Percentiles rank a stretch among this genome's conserved stretches.
Evolutionary conservation across 2,888 invertebrate species (phyloP).

Genomic region (Cyclophora albipunctata): DNA sequence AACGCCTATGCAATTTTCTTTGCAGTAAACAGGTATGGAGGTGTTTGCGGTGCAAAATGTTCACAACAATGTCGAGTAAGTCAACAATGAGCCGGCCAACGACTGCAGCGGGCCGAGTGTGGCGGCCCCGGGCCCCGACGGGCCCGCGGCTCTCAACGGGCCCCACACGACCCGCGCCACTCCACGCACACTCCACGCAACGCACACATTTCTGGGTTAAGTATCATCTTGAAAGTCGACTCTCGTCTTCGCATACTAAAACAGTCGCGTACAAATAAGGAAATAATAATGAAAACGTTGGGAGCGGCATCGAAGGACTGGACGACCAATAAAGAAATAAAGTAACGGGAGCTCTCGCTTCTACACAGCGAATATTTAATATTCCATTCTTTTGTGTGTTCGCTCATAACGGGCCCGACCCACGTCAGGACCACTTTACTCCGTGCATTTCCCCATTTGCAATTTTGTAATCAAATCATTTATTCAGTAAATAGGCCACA

Average conservation of each 20-base stretch:
- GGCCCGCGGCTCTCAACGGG: not conserved
- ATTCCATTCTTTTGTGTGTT: conserved; percentile 20
- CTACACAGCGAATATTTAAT: conserved; percentile 17
- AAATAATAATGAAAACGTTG: conserved; percentile 42
- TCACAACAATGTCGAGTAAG: conserved; percentile 36
- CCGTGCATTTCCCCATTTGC: conserved; percentile 21
- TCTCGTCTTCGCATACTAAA: conserved; percentile 39
- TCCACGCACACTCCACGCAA: conserved; percentile 10
- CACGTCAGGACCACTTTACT: conserved; percentile 15
- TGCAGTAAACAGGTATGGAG: conserved; percentile 20
- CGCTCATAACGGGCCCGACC: conserved; percentile 11
- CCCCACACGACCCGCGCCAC: not conserved
- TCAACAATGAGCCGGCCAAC: conserved; percentile 33
- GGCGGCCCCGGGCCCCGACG: conserved; percentile 2
- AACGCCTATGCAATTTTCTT: conserved; percentile 31
- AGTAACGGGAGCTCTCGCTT: conserved; percentile 21
- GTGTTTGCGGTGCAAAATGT: conserved; percentile 31
- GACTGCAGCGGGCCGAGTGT: conserved; percentile 26
- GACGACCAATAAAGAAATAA: conserved; percentile 29
- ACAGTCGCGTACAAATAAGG: conserved; percentile 39
- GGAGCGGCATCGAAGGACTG: conserved; percentile 25
- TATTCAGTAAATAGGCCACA: conserved; percentile 25
- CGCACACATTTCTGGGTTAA: conserved; percentile 41
- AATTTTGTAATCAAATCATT: conserved; percentile 26
- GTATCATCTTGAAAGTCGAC: conserved; percentile 45